phyloP scores from a whole-genome alignment of 2,888 invertebrate genomes.

The Philonicus albiceps region DNA sequence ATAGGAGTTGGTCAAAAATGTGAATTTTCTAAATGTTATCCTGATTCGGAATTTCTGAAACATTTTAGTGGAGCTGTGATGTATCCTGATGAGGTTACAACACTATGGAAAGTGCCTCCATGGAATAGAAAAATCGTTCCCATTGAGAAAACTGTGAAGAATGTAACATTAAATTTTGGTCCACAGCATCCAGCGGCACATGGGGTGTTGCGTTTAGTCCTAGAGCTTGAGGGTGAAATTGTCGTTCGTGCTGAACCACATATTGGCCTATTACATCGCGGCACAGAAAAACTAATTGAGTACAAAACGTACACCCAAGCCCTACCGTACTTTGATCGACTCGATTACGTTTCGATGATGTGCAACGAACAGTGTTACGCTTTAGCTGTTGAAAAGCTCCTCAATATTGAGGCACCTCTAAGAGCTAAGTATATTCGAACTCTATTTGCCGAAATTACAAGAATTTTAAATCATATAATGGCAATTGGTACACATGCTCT shows the following conservation, averaged over 20 bases:
- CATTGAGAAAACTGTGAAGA: conserved; percentile 82
- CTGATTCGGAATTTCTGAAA: conserved; percentile 76
- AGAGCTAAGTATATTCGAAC: conserved; percentile 96
- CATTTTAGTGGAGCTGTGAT: conserved; percentile 77
- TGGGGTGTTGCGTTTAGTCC: conserved; percentile 84
- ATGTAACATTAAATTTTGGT: conserved; percentile 87
- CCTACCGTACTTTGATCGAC: conserved; percentile 95
- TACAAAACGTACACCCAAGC: conserved; percentile 99
- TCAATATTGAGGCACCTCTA: conserved; percentile 91
- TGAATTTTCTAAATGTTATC: conserved; percentile 76
- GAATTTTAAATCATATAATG: conserved; percentile 97
- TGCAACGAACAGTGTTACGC: conserved; percentile 98
- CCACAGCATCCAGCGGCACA: conserved; percentile 96
- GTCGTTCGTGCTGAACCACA: conserved; percentile 85
- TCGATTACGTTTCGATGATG: conserved; percentile 99
- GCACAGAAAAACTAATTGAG: conserved; percentile 97
- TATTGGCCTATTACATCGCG: conserved; percentile 95
- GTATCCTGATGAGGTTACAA: conserved; percentile 73
- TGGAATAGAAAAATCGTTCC: conserved; percentile 71
- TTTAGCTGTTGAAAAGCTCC: conserved; percentile 92
- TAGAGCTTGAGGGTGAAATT: conserved; percentile 84
- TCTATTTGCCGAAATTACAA: conserved; percentile 93
- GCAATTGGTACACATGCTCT: conserved; percentile 95
- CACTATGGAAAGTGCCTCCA: conserved; percentile 71
- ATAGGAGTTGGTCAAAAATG: conserved; percentile 54